Percentiles rank a stretch among this genome's conserved stretches.
phyloP scores from a whole-genome alignment of 1,140 invertebrate genomes.

The Rhagoletis zephyria region DNA sequence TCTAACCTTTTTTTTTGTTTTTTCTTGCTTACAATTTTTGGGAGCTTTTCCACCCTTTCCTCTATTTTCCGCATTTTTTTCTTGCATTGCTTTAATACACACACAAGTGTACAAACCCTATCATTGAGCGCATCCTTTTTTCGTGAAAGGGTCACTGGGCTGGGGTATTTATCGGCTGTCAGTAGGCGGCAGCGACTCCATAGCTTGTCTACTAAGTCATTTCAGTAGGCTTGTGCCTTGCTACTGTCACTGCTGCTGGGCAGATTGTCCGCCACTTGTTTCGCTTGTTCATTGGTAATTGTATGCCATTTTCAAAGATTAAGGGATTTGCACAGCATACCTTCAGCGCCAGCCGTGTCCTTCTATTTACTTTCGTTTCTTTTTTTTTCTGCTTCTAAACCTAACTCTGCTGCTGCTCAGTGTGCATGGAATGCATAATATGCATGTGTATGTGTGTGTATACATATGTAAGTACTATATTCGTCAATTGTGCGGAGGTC shows the following conservation, averaged over 20 bases:
- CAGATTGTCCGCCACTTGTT: constrained; percentile 27
- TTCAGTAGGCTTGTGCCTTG: not conserved
- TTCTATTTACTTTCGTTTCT: constrained; percentile 46
- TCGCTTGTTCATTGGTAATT: constrained; percentile 66
- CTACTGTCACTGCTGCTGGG: not conserved
- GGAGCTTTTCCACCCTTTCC: constrained; percentile 26
- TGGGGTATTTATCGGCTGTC: constrained; percentile 44
- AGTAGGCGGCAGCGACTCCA: not conserved
- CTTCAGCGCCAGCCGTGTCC: constrained; percentile 48
- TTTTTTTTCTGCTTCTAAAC: not conserved
- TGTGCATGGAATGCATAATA: constrained; percentile 18
- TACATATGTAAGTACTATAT: too few species aligned
- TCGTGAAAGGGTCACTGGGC: constrained; percentile 55
- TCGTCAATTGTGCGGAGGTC: not conserved
- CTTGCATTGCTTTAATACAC: not conserved
- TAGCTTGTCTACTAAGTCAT: not conserved
- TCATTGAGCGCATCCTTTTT: constrained; percentile 33
- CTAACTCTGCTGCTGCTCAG: not conserved
- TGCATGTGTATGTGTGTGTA: not conserved
- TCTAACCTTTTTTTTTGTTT: not conserved
- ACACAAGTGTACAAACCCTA: not conserved
- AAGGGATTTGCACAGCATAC: constrained; percentile 67
- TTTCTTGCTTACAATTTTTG: constrained; percentile 3
- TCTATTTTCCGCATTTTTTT: constrained; percentile 34
- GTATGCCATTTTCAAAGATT: constrained; percentile 73